Evolutionary conservation across 2,888 invertebrate species (phyloP), one percentile per base, ranked within the genome.

Genomic region (Tanytarsus gracilentus): DNA sequence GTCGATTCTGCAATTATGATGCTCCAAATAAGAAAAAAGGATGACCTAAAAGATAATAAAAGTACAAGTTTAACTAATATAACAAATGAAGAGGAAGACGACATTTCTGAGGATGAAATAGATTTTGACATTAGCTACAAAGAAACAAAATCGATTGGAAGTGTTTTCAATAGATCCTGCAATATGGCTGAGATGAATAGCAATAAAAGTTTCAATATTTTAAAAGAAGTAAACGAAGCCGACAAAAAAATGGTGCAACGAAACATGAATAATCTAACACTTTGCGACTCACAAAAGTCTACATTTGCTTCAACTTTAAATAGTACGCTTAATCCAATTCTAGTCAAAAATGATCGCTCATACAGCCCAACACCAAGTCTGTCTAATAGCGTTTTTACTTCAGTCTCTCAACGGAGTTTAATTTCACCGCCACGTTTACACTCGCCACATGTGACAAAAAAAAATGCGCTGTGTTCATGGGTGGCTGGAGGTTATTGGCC

Each of bases 401-500:
- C 16, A 4, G 29, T 18, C n/a, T 18, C 33, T 21, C 21, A 33
- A 21, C 18, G 21, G 11, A 21, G 30, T 23, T n/a, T 58, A 27
- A 29, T 62, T 21, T 23, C 62, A 14, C 62, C 62, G 5, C 60
- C 62, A 11, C 23, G 60, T 23, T 49, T 62, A 21, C 40, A 62
- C 44, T 26, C 53, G n/a, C 77, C 77, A 9, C 77, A 78, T 51
- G 72, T 79, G 21, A 78, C 79, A 2, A 76, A 77, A 63, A 23
- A 6, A 27, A 36, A 33, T 25, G 2, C 23, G 21, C 4, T n/a
- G 2, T 70, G 74, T 7, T 82, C 83, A 0, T 84, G 83, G 83
- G 79, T 83, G 0, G 82, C 82, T 1, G 83, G 82, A 3, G 83
- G 83, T 1, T 84, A 82, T 68, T 84, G 83, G 83, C 55, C 62